phyloP scores from a whole-genome alignment of 2,888 invertebrate genomes.

The Pachydiplax longipennis region DNA sequence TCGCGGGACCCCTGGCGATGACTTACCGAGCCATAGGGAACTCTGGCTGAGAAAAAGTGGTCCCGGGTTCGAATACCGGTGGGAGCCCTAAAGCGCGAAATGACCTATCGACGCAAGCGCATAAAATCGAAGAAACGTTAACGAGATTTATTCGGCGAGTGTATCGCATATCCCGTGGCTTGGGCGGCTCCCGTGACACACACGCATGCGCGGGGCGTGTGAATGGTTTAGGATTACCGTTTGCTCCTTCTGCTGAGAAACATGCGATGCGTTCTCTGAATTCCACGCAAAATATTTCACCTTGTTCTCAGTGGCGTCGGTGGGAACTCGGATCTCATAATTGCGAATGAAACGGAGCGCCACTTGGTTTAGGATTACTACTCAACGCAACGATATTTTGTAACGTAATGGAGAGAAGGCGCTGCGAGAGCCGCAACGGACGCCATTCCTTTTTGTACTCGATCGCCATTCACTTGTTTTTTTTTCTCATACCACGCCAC shows the following conservation, averaged over 20 bases:
- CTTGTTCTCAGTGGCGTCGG: background rate
- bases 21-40: too few species aligned
- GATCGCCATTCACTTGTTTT: background rate
- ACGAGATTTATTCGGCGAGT: too few species aligned
- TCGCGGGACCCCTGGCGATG: too few species aligned
- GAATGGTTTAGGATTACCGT: constrained; percentile 9
- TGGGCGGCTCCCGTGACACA: constrained; percentile 32
- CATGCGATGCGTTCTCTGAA: constrained; percentile 15
- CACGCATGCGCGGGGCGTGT: background rate
- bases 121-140: too few species aligned
- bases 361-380: background rate
- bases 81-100: too few species aligned
- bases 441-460: background rate
- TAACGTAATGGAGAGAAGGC: background rate
- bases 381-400: background rate
- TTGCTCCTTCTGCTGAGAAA: background rate
- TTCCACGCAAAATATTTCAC: background rate
- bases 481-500: background rate
- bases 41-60: too few species aligned
- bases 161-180: background rate
- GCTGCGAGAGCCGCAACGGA: background rate
- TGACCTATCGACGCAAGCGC: background rate
- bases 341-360: background rate
- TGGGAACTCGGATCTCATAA: background rate
- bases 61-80: too few species aligned